phyloP scores from a whole-genome alignment of 2,113 vertebrate species.

The Pelvicachromis taeniatus region DNA sequence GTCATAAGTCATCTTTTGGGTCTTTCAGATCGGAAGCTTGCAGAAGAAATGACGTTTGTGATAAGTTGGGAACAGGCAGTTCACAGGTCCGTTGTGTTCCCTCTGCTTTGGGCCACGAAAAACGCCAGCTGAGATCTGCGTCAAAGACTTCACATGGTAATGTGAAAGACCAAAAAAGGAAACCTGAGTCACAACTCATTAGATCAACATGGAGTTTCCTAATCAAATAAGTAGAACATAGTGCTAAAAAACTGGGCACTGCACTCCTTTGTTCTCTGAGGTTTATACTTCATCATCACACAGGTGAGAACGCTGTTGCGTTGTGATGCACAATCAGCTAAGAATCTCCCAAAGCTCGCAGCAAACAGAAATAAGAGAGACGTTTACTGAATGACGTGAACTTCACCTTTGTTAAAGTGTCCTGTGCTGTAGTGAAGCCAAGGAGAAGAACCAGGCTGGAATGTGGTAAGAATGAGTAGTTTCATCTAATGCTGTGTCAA shows the following conservation, averaged over 20 bases:
- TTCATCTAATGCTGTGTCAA: too few species aligned
- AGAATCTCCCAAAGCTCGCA: not conserved
- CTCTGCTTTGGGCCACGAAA: not conserved
- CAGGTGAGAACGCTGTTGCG: not conserved
- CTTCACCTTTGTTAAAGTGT: not conserved
- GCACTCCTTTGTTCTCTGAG: not conserved
- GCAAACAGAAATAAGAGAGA: not conserved
- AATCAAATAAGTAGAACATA: not conserved
- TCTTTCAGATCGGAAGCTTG: not conserved
- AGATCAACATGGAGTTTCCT: not conserved
- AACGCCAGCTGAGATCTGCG: conserved; percentile 4
- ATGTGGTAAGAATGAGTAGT: too few species aligned
- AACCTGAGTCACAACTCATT: conserved; percentile 1
- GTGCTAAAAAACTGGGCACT: not conserved
- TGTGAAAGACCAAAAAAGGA: not conserved
- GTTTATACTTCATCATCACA: not conserved
- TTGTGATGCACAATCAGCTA: not conserved
- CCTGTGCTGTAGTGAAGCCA: too few species aligned
- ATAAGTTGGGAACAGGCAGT: not conserved
- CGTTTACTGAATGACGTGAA: not conserved
- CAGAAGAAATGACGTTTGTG: not conserved
- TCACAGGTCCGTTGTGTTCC: not conserved
- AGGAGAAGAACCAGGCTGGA: too few species aligned
- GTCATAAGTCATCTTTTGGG: not conserved
- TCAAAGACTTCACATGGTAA: not conserved